These are phyloP conservation scores for Teinopalpus imperialis DNA, from an alignment of 2,888 invertebrate genomes.

Conservation along the genomic window DNA sequence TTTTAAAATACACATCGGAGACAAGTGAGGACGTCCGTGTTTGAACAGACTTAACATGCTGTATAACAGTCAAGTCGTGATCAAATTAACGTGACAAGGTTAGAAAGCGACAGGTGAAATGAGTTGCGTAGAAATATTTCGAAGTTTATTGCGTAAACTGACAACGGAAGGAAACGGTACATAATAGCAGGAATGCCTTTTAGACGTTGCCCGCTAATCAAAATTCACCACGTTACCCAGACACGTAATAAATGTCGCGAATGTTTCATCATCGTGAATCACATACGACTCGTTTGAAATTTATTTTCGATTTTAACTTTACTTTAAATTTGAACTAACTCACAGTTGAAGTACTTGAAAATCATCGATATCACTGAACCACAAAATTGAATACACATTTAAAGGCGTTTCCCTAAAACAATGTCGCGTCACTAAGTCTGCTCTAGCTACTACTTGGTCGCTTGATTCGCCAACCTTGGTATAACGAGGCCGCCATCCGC, in stretches of 20 bases:
- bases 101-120: conserved; percentile 41
- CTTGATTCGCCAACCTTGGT: conserved; percentile 75
- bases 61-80: conserved; percentile 41
- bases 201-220: conserved; percentile 62
- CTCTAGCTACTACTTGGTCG: conserved; percentile 55
- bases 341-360: background rate
- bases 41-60: conserved; percentile 47
- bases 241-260: conserved; percentile 48
- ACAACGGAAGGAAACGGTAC: conserved; percentile 48
- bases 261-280: conserved; percentile 46
- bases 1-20: conserved; percentile 57
- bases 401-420: conserved; percentile 40
- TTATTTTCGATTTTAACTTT: too few species aligned
- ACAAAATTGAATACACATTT: conserved; percentile 36
- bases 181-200: conserved; percentile 45
- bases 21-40: conserved; percentile 62
- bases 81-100: conserved; percentile 41
- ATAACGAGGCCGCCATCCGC: conserved; percentile 65
- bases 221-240: conserved; percentile 48
- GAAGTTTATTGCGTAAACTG: conserved; percentile 32
- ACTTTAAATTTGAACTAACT: conserved; percentile 3
- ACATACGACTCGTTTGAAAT: too few species aligned
- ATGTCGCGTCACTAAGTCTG: conserved; percentile 71
- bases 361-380: background rate
- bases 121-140: conserved; percentile 46